phyloP scores from a whole-genome alignment of 2,888 invertebrate genomes.

The Stomorhina lunata region DNA sequence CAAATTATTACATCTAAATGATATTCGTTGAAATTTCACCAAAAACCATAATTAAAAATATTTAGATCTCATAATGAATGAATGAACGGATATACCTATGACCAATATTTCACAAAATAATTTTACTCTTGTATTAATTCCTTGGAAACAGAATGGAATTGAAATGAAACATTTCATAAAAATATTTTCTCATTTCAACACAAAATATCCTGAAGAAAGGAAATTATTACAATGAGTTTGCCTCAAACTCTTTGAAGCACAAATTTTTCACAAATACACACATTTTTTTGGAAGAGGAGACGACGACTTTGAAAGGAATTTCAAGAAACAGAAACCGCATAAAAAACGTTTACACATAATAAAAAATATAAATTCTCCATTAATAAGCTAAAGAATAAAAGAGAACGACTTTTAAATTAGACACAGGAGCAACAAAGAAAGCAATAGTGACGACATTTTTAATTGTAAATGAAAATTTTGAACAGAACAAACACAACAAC shows the following conservation, averaged over 20 bases:
- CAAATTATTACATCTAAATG: constrained; percentile 34
- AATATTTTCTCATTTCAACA: constrained; percentile 37
- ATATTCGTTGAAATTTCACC: constrained; percentile 1
- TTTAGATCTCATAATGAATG: too few relatives aligned
- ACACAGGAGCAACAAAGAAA: constrained; percentile 16
- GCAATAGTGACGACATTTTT: constrained; percentile 77
- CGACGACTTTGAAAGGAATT: constrained; percentile 22
- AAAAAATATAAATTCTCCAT: constrained; percentile 66
- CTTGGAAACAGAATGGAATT: constrained; percentile 76
- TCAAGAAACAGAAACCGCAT: constrained; percentile 75
- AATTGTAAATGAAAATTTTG: constrained; percentile 77
- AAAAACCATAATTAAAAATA: background rate
- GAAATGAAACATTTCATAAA: constrained; percentile 69
- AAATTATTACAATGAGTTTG: constrained; percentile 17
- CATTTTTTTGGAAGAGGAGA: constrained; percentile 47
- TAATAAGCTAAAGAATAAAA: constrained; percentile 23
- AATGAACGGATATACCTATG: too few relatives aligned
- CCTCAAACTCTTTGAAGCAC: background rate
- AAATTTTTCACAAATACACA: constrained; percentile 17
- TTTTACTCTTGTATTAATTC: background rate
- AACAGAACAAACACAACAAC: constrained; percentile 44
- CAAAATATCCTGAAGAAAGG: constrained; percentile 42
- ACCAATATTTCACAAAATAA: too few relatives aligned
- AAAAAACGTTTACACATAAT: constrained; percentile 78
- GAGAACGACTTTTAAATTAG: background rate